Percentiles rank a stretch among this genome's conserved stretches.
Evolutionary conservation across 2,797 vertebrate genomes (phyloP).

Genomic region (Bucorvus abyssinicus): DNA sequence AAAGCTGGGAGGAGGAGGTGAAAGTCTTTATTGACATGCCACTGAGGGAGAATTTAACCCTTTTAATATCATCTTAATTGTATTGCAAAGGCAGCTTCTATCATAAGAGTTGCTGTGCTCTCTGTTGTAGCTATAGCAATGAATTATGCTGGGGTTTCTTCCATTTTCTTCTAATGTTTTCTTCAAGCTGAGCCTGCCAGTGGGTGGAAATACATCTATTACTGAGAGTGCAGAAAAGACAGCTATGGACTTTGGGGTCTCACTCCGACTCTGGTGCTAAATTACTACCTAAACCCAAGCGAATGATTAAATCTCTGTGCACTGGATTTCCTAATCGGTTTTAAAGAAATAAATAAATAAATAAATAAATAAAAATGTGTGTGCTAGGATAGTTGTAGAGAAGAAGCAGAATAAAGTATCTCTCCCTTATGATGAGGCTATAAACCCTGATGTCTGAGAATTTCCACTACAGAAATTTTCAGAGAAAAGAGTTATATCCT

Average conservation of each 20-base stretch:
- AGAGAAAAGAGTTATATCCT: not conserved
- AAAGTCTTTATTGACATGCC: not conserved
- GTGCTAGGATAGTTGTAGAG: not conserved
- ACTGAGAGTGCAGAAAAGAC: not conserved
- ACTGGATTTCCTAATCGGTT: not conserved
- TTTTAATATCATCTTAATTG: not conserved
- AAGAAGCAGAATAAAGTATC: not conserved
- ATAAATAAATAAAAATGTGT: not conserved
- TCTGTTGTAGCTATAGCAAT: conserved; percentile 27
- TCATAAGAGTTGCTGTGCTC: not conserved
- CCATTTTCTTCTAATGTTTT: conserved; percentile 23
- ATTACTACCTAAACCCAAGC: not conserved
- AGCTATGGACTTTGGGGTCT: not conserved
- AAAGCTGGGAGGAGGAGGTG: not conserved
- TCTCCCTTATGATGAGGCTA: not conserved
- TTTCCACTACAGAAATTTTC: not conserved
- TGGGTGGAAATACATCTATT: conserved; percentile 31
- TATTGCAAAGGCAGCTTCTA: not conserved
- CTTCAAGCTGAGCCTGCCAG: conserved; percentile 30
- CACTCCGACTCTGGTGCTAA: not conserved
- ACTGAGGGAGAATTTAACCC: not conserved
- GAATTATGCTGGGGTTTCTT: not conserved
- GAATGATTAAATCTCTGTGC: not conserved
- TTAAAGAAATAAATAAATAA: too few relatives aligned
- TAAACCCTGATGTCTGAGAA: not conserved